These are phyloP conservation scores for Numenius arquata DNA, from an alignment of 2,113 vertebrate genomes.

Conservation along the genomic window DNA sequence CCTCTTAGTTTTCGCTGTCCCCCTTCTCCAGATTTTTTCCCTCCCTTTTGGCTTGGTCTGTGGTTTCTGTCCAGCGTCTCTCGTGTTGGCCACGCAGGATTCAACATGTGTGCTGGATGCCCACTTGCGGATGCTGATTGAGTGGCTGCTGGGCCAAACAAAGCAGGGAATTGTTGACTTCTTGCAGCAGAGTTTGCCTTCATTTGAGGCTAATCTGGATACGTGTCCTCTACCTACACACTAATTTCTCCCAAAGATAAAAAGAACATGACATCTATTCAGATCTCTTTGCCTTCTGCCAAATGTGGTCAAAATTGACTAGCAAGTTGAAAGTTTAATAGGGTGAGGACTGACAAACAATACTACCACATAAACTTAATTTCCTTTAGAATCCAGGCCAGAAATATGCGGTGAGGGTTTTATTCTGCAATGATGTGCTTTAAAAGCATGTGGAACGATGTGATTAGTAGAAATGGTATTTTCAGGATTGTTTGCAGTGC, in stretches of 20 bases:
- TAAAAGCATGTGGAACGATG: not conserved
- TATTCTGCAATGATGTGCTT: not conserved
- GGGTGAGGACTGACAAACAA: not conserved
- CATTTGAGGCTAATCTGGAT: not conserved
- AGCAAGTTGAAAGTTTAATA: not conserved
- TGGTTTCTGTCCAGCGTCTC: not conserved
- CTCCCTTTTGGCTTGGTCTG: not conserved
- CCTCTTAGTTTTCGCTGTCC: accelerated
- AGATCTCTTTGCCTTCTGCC: not conserved
- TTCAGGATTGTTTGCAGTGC: not conserved
- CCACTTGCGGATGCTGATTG: not conserved
- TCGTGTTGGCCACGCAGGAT: not conserved
- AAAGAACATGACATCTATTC: not conserved
- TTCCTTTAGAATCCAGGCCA: not conserved
- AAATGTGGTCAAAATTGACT: not conserved
- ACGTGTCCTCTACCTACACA: not conserved
- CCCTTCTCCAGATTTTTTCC: not conserved
- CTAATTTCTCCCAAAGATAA: not conserved
- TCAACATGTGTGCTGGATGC: not conserved
- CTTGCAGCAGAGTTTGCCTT: not conserved
- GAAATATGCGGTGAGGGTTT: not conserved
- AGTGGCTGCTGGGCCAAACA: not conserved
- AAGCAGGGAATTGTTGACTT: not conserved
- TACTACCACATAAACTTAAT: not conserved
- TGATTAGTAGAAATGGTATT: not conserved